phyloP scores from a whole-genome alignment of 2,888 invertebrate species.

The Philopedon plagiatum region DNA sequence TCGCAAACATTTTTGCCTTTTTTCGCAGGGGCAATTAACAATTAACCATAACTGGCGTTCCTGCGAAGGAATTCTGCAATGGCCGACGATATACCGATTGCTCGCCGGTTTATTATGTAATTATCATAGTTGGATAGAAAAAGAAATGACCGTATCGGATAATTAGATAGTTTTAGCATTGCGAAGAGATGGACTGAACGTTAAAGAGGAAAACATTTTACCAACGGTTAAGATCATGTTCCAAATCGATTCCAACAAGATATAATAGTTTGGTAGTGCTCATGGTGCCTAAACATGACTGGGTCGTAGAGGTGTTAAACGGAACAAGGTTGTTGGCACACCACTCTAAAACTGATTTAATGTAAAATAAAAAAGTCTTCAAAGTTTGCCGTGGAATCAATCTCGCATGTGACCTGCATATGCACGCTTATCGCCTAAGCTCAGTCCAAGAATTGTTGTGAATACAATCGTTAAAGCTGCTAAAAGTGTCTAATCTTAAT shows the following conservation, averaged over 20 bases:
- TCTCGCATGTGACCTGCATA: too few species aligned
- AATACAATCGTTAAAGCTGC: not conserved
- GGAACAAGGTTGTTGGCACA: too few species aligned
- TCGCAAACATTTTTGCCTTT: constrained; percentile 37
- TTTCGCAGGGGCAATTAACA: constrained; percentile 45
- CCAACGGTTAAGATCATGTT: too few species aligned
- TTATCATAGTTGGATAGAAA: constrained; percentile 36
- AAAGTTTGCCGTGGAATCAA: too few species aligned
- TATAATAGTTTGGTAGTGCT: too few species aligned
- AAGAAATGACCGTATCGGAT: constrained; percentile 22
- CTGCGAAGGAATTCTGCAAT: constrained; percentile 41
- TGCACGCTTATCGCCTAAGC: too few species aligned
- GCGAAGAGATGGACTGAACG: not conserved
- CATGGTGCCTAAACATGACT: too few species aligned
- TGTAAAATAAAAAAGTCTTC: too few species aligned
- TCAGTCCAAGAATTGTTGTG: too few species aligned
- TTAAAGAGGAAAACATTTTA: not conserved
- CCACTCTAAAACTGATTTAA: too few species aligned
- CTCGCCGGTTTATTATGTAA: constrained; percentile 44
- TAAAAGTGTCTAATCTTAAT: not conserved
- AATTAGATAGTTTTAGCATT: constrained; percentile 26
- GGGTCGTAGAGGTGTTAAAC: too few species aligned
- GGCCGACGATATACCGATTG: constrained; percentile 22
- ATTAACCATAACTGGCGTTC: constrained; percentile 50
- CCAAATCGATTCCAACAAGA: too few species aligned